Conservation (phyloP, 2,797 vertebrate species). For the Sylvilagus floridanus region DNA sequence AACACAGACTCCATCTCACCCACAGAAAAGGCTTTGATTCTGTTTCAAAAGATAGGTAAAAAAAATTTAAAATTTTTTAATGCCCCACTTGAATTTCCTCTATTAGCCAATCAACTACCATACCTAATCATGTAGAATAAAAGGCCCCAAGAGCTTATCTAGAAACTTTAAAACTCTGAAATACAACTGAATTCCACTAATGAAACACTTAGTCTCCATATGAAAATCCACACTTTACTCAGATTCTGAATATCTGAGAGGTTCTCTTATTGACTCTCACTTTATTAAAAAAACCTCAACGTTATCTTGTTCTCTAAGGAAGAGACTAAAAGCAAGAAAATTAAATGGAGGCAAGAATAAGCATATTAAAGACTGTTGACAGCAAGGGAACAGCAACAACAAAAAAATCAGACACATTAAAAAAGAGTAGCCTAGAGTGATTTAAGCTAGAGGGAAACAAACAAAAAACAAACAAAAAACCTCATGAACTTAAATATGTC, state of each 20-base stretch:
- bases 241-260: conserved; percentile 44
- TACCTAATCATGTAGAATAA: neutral
- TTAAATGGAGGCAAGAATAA: conserved; percentile 30
- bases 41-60: neutral
- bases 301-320: conserved; percentile 13
- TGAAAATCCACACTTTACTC: conserved; percentile 33
- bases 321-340: conserved; percentile 35
- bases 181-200: neutral
- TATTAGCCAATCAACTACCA: conserved; percentile 22
- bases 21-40: neutral
- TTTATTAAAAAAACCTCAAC: conserved; percentile 45
- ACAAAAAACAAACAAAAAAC: neutral
- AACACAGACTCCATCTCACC: neutral
- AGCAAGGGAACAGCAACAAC: neutral
- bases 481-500: neutral
- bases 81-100: conserved; percentile 34
- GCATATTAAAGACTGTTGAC: neutral
- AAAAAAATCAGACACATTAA: neutral
- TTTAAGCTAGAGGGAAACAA: neutral
- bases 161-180: neutral
- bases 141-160: neutral
- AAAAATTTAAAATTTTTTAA: conserved; percentile 42
- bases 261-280: neutral
- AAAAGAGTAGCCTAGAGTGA: neutral
- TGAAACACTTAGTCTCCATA: neutral